Evolutionary conservation across 1,140 invertebrate species (phyloP), one percentile per base, ranked within the genome.

Genomic region (Lepidurus couesii): DNA sequence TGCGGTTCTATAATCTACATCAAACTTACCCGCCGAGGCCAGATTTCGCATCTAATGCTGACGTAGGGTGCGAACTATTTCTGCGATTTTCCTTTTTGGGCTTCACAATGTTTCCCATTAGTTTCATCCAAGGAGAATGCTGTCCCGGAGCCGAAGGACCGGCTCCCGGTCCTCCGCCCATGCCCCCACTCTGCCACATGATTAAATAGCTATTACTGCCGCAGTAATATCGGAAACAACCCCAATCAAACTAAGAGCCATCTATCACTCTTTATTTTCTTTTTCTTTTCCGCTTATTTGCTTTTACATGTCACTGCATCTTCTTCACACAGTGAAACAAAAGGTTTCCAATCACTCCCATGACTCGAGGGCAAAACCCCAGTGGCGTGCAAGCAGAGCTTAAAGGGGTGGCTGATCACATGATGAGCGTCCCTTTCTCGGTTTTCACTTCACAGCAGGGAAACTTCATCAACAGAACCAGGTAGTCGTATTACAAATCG

Each of bases 101-200:
- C 21, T 65, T 65, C 53, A 65, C 53, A 65, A 65, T 65, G 53
- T 65, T 65, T 1, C 53, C 53, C 53, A 65, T 65, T 21, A 65
- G n/a, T 65, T 65, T 65, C 53, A 65, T 65, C 53, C 53, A 65
- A 7, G 53, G 21, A n/a, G 53, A 65, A 21, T 65, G 53, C 21
- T 65, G 53, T 65, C 53, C 53, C 53, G 53, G 53, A 65, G 53
- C 53, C 53, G 53, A 65, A 65, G 53, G 53, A 65, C 53, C 53
- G 16, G 53, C 21, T 21, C 53, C 53, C 1, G 53, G 53, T 65
- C 53, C 53, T 21, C 53, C 53, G 13, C 53, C 53, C 53, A 65
- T 65, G 53, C 53, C 53, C 53, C 53, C 53, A 65, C 53, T 65
- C 53, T 65, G 53, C 53, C 53, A 65, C 53, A 65, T 65, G 53